Percentiles rank a stretch among this genome's conserved stretches.
These are phyloP conservation scores for Caerostris darwini DNA, from an alignment of 1,140 invertebrate species.

Conservation along the genomic window DNA sequence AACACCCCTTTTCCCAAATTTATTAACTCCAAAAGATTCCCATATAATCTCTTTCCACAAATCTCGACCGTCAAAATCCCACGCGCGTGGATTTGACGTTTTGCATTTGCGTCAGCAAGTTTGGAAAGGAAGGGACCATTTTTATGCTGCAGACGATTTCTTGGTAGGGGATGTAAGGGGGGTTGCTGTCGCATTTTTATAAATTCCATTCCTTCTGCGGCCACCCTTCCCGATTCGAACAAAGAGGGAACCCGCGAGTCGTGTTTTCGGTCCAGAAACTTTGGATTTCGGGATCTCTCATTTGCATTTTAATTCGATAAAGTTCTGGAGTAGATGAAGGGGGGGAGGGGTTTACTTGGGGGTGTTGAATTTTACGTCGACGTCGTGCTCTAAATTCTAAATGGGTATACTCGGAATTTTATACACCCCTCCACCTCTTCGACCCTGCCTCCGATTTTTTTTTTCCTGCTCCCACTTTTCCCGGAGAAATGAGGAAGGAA, in stretches of 20 bases:
- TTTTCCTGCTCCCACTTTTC: neutral
- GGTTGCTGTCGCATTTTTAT: conserved; percentile 47
- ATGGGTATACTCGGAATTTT: conserved; percentile 7
- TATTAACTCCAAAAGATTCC: conserved; percentile 18
- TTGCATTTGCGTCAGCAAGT: neutral
- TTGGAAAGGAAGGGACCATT: neutral
- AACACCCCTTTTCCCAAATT: neutral
- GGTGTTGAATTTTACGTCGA: conserved; percentile 29
- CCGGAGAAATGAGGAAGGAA: neutral
- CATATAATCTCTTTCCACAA: conserved; percentile 12
- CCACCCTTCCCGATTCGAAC: neutral
- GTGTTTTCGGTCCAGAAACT: conserved; percentile 64
- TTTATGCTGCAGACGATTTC: conserved; percentile 14
- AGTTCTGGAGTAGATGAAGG: neutral
- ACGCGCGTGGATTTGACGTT: conserved; percentile 17
- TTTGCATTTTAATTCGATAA: conserved; percentile 73
- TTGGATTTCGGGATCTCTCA: conserved; percentile 66
- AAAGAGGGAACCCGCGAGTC: conserved; percentile 31
- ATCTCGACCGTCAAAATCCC: neutral
- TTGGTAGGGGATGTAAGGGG: neutral
- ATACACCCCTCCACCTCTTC: neutral
- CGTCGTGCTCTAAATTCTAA: conserved; percentile 45
- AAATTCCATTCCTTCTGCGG: conserved; percentile 27
- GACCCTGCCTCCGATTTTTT: neutral
- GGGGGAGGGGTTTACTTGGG: neutral